phyloP scores from a whole-genome alignment of 2,113 vertebrate genomes.

The Poeciliopsis occidentalis region DNA sequence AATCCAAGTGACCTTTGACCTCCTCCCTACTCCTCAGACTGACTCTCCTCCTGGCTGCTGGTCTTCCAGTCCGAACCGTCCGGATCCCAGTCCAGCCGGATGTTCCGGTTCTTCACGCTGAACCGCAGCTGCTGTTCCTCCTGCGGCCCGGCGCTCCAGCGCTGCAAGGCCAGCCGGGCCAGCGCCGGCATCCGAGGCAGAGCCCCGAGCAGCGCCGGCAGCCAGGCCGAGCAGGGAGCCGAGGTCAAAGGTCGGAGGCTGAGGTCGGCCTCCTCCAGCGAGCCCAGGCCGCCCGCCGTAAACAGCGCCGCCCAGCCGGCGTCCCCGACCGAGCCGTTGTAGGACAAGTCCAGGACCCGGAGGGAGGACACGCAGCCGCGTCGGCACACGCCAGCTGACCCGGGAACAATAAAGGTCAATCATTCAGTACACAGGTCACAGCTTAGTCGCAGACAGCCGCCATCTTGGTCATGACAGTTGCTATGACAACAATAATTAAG shows the following conservation, averaged over 20 bases:
- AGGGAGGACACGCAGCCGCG: conserved; percentile 77
- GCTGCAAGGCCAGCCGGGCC: conserved; percentile 79
- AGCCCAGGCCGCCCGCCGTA: conserved; percentile 75
- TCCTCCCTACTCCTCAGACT: conserved; percentile 40
- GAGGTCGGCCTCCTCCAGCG: conserved; percentile 83
- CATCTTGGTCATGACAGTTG: no score
- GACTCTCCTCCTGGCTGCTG: conserved; percentile 31
- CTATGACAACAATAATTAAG: no score
- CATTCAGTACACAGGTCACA: no score
- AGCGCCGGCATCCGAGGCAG: conserved; percentile 77
- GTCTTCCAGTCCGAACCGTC: background rate
- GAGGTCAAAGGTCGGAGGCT: conserved; percentile 79
- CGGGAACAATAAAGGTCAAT: background rate
- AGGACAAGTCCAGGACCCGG: conserved; percentile 84
- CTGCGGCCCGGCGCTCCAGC: conserved; percentile 74
- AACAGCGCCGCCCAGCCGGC: conserved; percentile 83
- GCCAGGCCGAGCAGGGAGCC: conserved; percentile 77
- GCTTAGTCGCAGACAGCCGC: no score
- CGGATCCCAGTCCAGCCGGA: conserved; percentile 79
- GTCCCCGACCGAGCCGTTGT: conserved; percentile 79
- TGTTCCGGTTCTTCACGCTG: conserved; percentile 68
- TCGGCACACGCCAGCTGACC: conserved; percentile 70
- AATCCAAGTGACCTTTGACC: background rate
- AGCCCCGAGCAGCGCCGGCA: conserved; percentile 76
- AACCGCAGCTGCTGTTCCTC: conserved; percentile 74